Base-by-base conservation (phyloP, 2,888 invertebrate species). In the Orthonevra nobilis region DNA sequence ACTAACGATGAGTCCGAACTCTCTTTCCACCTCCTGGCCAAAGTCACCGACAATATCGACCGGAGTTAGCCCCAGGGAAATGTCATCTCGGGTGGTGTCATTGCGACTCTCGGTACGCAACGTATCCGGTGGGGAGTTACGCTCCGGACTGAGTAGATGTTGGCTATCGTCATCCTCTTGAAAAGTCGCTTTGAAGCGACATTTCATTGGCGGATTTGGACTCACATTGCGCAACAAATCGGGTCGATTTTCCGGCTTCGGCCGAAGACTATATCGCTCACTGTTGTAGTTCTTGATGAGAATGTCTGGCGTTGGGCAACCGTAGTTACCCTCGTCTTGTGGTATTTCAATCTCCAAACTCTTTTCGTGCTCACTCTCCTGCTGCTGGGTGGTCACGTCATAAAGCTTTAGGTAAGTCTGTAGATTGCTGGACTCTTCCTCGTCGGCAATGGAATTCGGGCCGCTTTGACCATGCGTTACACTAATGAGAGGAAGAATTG, bases 1-100 rank as follows among this genome's bases (percentile, higher is more conserved):
- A 17, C 86, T 86, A 2, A 87, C 86, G 46, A 87, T 84, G 7
- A 87, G 82, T 15, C 87, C 87, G 70, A 88, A 86, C 70, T 88
- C 88, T 2, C 85, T 81, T 82, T 88, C 87, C 30, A 88, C 85
- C 81, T 87, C 87, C 17, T 85, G 83, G 1, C 85, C 87, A 81
- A 88, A 88, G 81, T 88, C 86, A 1, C 88, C 88, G 58, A 88
- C 85, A 38, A 88, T 88, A 83, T 87, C 87, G 4, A 87, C 85
- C 0, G 87, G 86, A 17, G 86, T 85, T 36, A 84, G 72, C 7
- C 85, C 84, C 36, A 83, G 81, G 2, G 84, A 84, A 40, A 82
- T 81, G 46, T 84, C 85, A 42, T 84, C 85, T 28, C 82, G 83
- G 2, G 73, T 69, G n/a, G 34, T 38, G 19, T 64, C 64, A 40